phyloP scores from a whole-genome alignment of 2,113 vertebrate species.

The Naja naja region DNA sequence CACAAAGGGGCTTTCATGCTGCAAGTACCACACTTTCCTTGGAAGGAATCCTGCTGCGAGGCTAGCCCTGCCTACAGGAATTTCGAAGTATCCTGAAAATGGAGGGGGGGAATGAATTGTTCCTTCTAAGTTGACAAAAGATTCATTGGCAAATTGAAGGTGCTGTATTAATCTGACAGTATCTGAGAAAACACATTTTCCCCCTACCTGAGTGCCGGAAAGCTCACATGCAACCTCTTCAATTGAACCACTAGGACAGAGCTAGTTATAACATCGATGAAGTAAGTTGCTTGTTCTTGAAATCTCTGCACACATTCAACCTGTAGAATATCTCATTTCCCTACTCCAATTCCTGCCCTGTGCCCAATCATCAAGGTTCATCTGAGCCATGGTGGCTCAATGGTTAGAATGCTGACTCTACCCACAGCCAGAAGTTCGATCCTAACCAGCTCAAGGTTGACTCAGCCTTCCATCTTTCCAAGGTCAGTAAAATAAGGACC shows the following conservation, averaged over 20 bases:
- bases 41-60: background rate
- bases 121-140: background rate
- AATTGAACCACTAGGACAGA: background rate
- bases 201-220: background rate
- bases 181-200: background rate
- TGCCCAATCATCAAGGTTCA: no score
- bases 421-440: no score
- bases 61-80: background rate
- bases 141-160: background rate
- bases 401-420: no score
- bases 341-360: background rate
- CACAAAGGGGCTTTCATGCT: background rate
- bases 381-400: no score
- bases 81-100: background rate
- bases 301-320: background rate
- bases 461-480: no score
- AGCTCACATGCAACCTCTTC: background rate
- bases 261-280: background rate
- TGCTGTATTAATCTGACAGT: background rate
- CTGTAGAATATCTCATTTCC: no score
- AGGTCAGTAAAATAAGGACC: no score
- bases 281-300: background rate
- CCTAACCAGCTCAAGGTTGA: no score
- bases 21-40: background rate
- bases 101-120: background rate